Base-by-base conservation (phyloP, 2,888 invertebrate species). In the Vanessa cardui region DNA sequence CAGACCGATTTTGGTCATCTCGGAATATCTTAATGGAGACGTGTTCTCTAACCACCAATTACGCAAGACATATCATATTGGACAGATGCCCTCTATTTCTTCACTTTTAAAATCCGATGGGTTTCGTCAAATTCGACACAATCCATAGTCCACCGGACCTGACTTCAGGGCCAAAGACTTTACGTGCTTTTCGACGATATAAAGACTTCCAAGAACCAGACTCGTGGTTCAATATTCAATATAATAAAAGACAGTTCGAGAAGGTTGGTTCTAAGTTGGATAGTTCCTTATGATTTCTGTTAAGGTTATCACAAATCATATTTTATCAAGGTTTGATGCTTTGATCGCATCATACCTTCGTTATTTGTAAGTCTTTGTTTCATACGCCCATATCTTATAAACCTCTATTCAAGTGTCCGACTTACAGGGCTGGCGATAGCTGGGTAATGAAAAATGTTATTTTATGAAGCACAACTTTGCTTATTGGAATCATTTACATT, bases 331-430 rank as follows among this genome's bases (percentile, higher is more conserved):
- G 58, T 58, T 59, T 50, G 50, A 69, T 64, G 67, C 39, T 47
- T 50, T 21, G 66, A 69, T 73, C 68, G 70, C 69, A 72, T 74
- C 72, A 69, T 72, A 60, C 52, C 62, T 66, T 46, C 67, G 62
- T 75, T 77, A 75, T 76, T 74, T 72, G 74, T 73, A 64, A 67
- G 65, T 74, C 76, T 76, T 76, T 76, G 75, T 77, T 76, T 74
- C 74, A 60, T 69, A 58, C 69, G 66, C 63, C 70, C 73, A 72
- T 70, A 67, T 66, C 68, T 74, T 74, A 72, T 68, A 63, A 72
- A 70, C 71, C 68, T 70, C 71, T 65, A 71, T 69, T 74, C 72
- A 72, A 62, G 62, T 64, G 67, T 68, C 64, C 64, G 58, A 26
- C 46, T 45, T 47, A 15, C 47, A 76, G 76, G 75, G 75, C n/a